A percentile compares a stretch with the other conserved stretches of the same genome.
Evolutionary conservation across 35 echinoderm and acorn worm genomes (phyloP).

Genomic region (Strongylocentrotus purpuratus): DNA sequence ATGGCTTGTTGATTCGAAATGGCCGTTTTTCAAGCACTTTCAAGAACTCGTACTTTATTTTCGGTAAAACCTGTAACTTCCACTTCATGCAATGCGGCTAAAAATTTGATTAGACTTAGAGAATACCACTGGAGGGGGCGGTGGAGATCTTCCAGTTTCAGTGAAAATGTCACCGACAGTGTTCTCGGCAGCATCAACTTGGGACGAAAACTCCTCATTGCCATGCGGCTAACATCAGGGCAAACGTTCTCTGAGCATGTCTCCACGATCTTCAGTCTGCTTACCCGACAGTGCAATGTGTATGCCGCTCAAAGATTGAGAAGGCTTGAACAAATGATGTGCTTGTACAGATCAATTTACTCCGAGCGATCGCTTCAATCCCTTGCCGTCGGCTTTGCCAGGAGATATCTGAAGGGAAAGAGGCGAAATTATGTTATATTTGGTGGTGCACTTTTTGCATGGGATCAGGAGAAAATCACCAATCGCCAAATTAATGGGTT

Average conservation of each 20-base stretch:
- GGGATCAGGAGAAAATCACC: slow-evolving; percentile 66
- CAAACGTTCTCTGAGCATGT: slow-evolving; percentile 55
- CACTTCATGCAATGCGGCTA: neutral
- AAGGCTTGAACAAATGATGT: slow-evolving; percentile 69
- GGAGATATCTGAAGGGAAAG: slow-evolving; percentile 61
- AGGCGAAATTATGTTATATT: slow-evolving; percentile 73
- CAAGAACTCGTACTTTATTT: neutral
- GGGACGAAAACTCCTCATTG: neutral
- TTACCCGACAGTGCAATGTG: slow-evolving; percentile 75
- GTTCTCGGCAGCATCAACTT: neutral
- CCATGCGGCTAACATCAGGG: slow-evolving; percentile 6
- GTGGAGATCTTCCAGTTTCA: neutral
- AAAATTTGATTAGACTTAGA: neutral
- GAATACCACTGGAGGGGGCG: neutral
- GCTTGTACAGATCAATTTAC: slow-evolving; percentile 72
- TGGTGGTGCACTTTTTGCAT: slow-evolving; percentile 78
- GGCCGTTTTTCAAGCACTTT: neutral
- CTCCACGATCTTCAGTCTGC: slow-evolving; percentile 52
- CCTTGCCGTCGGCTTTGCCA: slow-evolving; percentile 68
- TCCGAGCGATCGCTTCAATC: slow-evolving; percentile 69
- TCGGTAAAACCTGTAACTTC: neutral
- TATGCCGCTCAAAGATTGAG: slow-evolving; percentile 75
- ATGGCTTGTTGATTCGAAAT: too few relatives aligned
- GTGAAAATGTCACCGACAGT: neutral
- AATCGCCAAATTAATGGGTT: slow-evolving; percentile 73